Conservation (phyloP, 2,888 invertebrate genomes). For the Lepidochrysops patricia region DNA sequence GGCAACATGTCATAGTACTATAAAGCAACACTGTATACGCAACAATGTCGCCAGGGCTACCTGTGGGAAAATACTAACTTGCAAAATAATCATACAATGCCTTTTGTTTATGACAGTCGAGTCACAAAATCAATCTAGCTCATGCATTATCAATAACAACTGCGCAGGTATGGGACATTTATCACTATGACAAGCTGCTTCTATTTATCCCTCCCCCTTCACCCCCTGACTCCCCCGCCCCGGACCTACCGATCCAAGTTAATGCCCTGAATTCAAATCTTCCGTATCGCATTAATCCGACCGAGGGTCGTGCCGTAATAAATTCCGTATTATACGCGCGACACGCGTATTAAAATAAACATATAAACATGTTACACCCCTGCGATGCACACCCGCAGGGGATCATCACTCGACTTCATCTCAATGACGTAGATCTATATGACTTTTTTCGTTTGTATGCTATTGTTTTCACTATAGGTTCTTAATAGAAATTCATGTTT, state of each 20-base stretch:
- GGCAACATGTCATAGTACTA: background rate
- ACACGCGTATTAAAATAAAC: constrained; percentile 76
- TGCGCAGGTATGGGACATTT: constrained; percentile 31
- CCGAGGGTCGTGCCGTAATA: constrained; percentile 67
- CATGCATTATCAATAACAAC: constrained; percentile 4
- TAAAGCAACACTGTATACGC: background rate
- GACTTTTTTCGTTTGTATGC: too few relatives aligned
- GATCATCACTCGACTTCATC: constrained; percentile 20
- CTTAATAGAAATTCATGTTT: too few relatives aligned
- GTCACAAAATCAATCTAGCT: constrained; percentile 3
- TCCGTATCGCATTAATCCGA: constrained; percentile 73
- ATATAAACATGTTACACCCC: constrained; percentile 73
- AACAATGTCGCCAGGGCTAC: background rate
- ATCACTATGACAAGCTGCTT: constrained; percentile 32
- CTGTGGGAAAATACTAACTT: background rate
- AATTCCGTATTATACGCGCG: constrained; percentile 74
- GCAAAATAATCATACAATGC: constrained; percentile 1
- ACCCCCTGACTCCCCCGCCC: constrained; percentile 32
- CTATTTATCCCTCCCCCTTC: constrained; percentile 28
- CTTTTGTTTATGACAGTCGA: background rate
- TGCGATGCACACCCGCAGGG: constrained; percentile 42
- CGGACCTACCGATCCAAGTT: constrained; percentile 65
- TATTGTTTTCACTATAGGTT: too few relatives aligned
- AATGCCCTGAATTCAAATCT: constrained; percentile 72
- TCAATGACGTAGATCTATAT: too few relatives aligned